Conservation (phyloP, 2,888 invertebrate species). For the Auanema sp. region DNA sequence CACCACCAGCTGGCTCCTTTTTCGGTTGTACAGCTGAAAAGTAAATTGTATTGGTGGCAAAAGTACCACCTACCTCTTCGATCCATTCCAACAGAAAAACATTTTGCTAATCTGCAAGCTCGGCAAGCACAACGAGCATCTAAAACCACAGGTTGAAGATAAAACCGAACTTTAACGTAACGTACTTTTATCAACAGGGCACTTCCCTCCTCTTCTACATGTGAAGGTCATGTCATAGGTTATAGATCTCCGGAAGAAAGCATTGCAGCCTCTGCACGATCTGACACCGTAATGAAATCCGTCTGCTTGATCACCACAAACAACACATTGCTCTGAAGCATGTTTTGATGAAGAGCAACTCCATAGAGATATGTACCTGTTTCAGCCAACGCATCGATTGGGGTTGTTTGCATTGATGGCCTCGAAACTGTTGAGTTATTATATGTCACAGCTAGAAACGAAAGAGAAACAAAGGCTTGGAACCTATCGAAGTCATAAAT, state of each 20-base stretch:
- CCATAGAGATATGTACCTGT: not conserved
- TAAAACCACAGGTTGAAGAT: conserved; percentile 15
- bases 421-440: too few relatives aligned
- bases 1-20: conserved; percentile 18
- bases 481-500: too few relatives aligned
- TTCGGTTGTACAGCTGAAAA: conserved; percentile 34
- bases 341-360: too few relatives aligned
- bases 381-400: not conserved
- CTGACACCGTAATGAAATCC: conserved; percentile 66
- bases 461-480: too few relatives aligned
- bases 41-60: not conserved
- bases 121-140: conserved; percentile 62
- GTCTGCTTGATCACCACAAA: conserved; percentile 67
- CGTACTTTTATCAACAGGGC: conserved; percentile 59
- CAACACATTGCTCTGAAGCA: conserved; percentile 19
- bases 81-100: conserved; percentile 55
- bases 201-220: conserved; percentile 56
- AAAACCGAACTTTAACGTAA: not conserved
- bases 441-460: too few relatives aligned
- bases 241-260: conserved; percentile 60
- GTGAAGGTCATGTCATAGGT: conserved; percentile 56
- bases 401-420: too few relatives aligned
- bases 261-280: conserved; percentile 55
- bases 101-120: conserved; percentile 47
- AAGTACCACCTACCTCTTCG: conserved; percentile 28